phyloP scores from a whole-genome alignment of 2,888 invertebrate genomes.

The Cryptophagus acutangulus region DNA sequence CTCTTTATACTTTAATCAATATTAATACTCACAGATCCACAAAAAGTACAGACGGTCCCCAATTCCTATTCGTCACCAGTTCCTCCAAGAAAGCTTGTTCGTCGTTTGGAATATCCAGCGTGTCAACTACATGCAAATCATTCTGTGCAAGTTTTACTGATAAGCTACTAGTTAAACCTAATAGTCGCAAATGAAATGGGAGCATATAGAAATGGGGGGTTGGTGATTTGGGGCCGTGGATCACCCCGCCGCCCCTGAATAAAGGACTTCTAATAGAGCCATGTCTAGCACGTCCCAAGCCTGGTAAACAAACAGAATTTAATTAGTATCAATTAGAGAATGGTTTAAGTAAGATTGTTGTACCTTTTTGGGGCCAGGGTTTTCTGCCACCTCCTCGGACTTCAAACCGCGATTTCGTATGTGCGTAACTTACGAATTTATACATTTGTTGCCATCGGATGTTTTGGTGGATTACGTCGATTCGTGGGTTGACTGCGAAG shows the following conservation, averaged over 20 bases:
- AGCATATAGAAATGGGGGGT: constrained; percentile 92
- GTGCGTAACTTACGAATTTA: constrained; percentile 73
- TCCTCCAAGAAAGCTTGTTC: constrained; percentile 74
- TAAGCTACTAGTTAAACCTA: constrained; percentile 76
- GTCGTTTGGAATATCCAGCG: constrained; percentile 78
- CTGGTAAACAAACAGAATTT: constrained; percentile 25
- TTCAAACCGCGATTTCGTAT: constrained; percentile 77
- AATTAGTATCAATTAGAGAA: not conserved
- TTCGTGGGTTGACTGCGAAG: constrained; percentile 75
- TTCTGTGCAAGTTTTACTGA: constrained; percentile 93
- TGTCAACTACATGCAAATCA: constrained; percentile 86
- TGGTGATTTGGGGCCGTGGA: constrained; percentile 89
- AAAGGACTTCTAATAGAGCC: constrained; percentile 89
- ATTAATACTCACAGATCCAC: constrained; percentile 71
- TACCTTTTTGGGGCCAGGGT: constrained; percentile 96
- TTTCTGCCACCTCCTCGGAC: constrained; percentile 85
- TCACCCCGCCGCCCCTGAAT: constrained; percentile 76
- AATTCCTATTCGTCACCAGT: constrained; percentile 76
- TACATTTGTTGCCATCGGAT: constrained; percentile 81
- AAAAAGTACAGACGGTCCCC: constrained; percentile 95
- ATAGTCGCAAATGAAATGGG: constrained; percentile 68
- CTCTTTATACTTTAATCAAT: not conserved
- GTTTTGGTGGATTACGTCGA: constrained; percentile 84
- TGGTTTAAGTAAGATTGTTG: not conserved
- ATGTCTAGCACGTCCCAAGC: constrained; percentile 79